phyloP scores from a whole-genome alignment of 2,797 vertebrate genomes.

The Masticophis lateralis region DNA sequence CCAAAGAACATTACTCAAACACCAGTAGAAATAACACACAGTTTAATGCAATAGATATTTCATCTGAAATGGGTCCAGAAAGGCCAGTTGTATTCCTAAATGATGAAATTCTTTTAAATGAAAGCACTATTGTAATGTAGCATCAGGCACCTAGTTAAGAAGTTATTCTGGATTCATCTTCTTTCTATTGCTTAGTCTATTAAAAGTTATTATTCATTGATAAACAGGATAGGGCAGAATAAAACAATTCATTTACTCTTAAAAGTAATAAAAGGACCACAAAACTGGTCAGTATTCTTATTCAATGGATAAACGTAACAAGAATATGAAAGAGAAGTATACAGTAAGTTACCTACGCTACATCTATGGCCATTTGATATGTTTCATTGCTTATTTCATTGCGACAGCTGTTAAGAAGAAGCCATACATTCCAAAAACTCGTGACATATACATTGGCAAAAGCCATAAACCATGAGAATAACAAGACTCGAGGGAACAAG shows the following conservation, averaged over 20 bases:
- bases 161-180: conserved; percentile 22
- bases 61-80: conserved; percentile 3
- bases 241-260: neutral
- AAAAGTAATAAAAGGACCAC: conserved; percentile 23
- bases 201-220: conserved; percentile 30
- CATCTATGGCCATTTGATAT: conserved; percentile 32
- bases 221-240: neutral
- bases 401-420: conserved; percentile 68
- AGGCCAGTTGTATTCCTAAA: conserved; percentile 15
- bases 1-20: neutral
- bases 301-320: conserved; percentile 28
- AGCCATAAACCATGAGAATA: conserved; percentile 90
- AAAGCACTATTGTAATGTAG: conserved; percentile 22
- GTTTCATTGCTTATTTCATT: conserved; percentile 36
- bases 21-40: neutral
- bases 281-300: conserved; percentile 30
- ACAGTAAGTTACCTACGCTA: conserved; percentile 51
- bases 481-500: conserved; percentile 91
- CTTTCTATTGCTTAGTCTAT: conserved; percentile 32
- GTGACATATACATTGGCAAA: conserved; percentile 91
- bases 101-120: conserved; percentile 16
- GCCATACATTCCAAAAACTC: conserved; percentile 90
- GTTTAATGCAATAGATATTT: conserved; percentile 33
- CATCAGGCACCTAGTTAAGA: conserved; percentile 13
- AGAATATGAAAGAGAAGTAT: conserved; percentile 43